Percentiles rank a stretch among this genome's conserved stretches.
Evolutionary conservation across 2,113 vertebrate genomes (phyloP).

Genomic region (Zosterops pallidus): DNA sequence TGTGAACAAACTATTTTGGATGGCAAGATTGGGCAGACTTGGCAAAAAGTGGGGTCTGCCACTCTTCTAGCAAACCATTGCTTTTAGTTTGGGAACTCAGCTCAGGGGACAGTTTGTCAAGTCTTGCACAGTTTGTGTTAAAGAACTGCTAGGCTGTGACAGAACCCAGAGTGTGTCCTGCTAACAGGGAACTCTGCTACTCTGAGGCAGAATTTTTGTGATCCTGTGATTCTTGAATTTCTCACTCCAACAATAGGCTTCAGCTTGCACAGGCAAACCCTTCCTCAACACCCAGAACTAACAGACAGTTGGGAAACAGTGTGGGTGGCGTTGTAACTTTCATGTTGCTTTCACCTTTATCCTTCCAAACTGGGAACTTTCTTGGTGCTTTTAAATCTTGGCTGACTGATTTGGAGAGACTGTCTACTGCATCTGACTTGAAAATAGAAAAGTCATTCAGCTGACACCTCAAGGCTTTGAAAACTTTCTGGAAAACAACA

Average conservation of each 20-base stretch:
- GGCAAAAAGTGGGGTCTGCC: background rate
- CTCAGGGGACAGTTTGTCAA: background rate
- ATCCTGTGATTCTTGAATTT: background rate
- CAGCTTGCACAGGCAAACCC: background rate
- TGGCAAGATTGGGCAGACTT: background rate
- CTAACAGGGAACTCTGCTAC: background rate
- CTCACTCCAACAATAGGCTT: background rate
- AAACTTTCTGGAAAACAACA: conserved; percentile 15
- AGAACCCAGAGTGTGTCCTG: background rate
- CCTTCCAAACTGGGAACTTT: background rate
- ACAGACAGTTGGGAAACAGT: background rate
- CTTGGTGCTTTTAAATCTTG: background rate
- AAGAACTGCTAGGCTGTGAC: background rate
- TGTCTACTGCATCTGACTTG: rapidly evolving
- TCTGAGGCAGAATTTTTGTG: background rate
- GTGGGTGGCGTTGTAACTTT: background rate
- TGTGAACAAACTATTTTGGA: background rate
- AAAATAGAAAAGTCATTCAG: background rate
- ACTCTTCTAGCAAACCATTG: background rate
- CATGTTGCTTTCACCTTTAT: background rate
- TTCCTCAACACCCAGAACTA: background rate
- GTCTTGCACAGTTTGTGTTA: background rate
- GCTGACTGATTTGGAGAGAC: background rate
- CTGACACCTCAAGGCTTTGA: background rate
- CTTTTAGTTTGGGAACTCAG: background rate